Evolutionary conservation across 2,888 invertebrate genomes (phyloP), one percentile per base, ranked within the genome.

Genomic region (Muschampia plurimacula): DNA sequence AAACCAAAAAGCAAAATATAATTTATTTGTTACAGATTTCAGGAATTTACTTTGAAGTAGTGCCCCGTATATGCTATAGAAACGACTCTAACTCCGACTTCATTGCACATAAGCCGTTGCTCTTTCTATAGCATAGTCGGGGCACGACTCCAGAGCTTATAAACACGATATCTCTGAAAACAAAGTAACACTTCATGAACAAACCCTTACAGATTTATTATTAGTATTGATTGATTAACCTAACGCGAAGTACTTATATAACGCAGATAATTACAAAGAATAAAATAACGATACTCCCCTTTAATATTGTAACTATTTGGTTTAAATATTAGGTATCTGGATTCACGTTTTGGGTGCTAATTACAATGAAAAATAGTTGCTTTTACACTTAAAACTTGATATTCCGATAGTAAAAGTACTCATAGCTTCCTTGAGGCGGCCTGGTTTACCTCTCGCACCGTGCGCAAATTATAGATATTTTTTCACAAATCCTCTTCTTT

Each of bases 221-320:
- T 22, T 0, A 22, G 22, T 60, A 60, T 10, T 60, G 36, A 60
- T 7, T 36, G 36, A 60, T 60, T 60, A 60, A 55, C 55, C 55
- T 8, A 8, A 55, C 22, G 55, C 55, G 22, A 55, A 55, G 55
- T 55, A 22, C 22, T 22, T 22, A 22, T 3, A 49, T 55, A 12
- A 22, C 55, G 55, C 22, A 55, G 55, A 55, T 12, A 60, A 60
- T 13, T 60, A 60, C 13, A 36, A 55, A 60, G 28, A 28, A 60
- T 28, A 60, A 36, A 60, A 12, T 60, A 60, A 36, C 60, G 28
- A 36, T 60, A 60, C 60, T 60, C 36, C 36, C 60, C 60, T 60
- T 22, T 22, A 22, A 22, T 9, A 60, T 36, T 60, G 12, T 28
- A 60, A 55, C 36, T 12, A 60, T 32, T 60, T 60, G 32, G 60